Base-by-base conservation (phyloP, 1,140 invertebrate genomes). In the Drosophila pruinosa region DNA sequence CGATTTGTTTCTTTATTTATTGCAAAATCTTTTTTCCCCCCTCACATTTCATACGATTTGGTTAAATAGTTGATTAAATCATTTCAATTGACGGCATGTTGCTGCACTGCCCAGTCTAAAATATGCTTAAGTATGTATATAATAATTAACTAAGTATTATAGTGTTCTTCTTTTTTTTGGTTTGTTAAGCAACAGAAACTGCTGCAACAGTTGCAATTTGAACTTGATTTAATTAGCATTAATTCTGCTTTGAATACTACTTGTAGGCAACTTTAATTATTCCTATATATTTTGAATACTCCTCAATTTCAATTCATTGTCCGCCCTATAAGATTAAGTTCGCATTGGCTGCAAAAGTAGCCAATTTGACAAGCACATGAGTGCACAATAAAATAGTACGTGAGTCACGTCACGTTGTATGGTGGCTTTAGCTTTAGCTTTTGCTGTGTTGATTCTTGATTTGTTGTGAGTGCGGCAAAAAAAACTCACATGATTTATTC, bases 401-500 rank as follows among this genome's bases (percentile, higher is more conserved):
- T 70, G 59, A 70, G 50, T 70, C 59, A 54, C 6, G 34, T 47
- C 38, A 70, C 59, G 59, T 64, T 48, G 57, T 52, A 10, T 26
- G 4, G 12, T 0, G n/a, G 0, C 1, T 54, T 19, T 8, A 22
- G 19, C 26, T 38, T 12, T 54, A 12, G 0, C n/a, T 19, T 1
- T 14, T 4, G 6, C n/a, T 12, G n/a, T 52, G 17, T 36, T 5
- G 10, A 8, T 52, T 3, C 15, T 3, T 17, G 15, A 14, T 54
- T 36, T 24, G 8, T 22, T 38, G 10, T 3, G 17, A 17, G n/a
- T 15, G 36, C 17, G 31, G 52, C 14, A 17, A 21, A 17, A 21
- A 43, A 59, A 63, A 43, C 67, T 70, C 67, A 64, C 59, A 70
- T 70, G 67, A 70, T 53, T 64, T 53, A 62, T 56, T 56, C 50